phyloP scores from a whole-genome alignment of 2,797 vertebrate genomes.

The Glossophaga mutica region DNA sequence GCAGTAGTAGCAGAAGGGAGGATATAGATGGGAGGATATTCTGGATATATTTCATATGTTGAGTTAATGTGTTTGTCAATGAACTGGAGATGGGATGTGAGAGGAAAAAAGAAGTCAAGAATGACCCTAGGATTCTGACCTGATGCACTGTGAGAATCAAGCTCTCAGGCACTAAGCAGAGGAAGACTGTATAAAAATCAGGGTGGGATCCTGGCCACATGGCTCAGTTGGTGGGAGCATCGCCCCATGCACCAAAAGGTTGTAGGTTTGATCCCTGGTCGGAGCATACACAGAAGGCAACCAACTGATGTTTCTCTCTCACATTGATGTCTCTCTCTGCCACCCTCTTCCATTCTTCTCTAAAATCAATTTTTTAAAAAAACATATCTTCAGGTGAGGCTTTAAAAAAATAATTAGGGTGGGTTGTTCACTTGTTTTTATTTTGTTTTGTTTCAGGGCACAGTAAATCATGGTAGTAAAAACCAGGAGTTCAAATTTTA shows the following conservation, averaged over 20 bases:
- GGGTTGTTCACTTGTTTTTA: background rate
- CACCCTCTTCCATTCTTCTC: background rate
- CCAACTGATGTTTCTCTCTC: too few relatives aligned
- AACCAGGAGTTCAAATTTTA: background rate
- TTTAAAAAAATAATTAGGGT: background rate
- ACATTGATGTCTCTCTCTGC: too few relatives aligned
- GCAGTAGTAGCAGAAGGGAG: background rate
- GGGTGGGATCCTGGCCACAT: background rate
- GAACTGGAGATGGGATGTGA: background rate
- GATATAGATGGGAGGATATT: background rate
- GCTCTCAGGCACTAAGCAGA: background rate
- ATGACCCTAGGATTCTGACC: background rate
- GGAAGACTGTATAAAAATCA: background rate
- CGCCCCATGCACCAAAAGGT: background rate
- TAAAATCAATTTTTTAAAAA: background rate
- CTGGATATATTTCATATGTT: background rate
- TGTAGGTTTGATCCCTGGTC: too few relatives aligned
- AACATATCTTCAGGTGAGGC: background rate
- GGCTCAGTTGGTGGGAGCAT: background rate
- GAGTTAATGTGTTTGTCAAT: background rate
- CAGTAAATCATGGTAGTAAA: background rate
- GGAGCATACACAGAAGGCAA: background rate
- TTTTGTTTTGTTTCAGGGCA: background rate
- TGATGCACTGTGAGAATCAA: background rate
- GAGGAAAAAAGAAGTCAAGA: background rate